These are phyloP conservation scores for Aspidiotus rigidus DNA, from an alignment of 2,888 invertebrate species.

Conservation along the genomic window DNA sequence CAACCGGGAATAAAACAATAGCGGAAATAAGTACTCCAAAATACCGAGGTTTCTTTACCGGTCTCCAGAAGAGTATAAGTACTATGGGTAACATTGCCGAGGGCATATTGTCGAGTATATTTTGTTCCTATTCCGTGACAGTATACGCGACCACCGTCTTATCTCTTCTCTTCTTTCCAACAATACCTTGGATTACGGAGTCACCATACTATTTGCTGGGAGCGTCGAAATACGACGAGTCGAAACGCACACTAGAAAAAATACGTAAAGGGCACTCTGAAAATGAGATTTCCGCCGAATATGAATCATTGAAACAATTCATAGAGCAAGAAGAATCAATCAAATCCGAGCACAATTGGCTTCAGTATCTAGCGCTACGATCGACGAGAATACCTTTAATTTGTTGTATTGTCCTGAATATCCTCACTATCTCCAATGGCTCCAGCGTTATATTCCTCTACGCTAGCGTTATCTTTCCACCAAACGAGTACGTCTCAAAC, in stretches of 20 bases:
- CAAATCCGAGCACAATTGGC: not conserved
- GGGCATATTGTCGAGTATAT: constrained; percentile 1
- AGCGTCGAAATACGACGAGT: not conserved
- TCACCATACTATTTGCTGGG: constrained; percentile 11
- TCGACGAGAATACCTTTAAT: not conserved
- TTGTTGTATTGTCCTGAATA: not conserved
- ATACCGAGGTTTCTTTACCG: constrained; percentile 9
- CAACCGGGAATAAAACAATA: constrained; percentile 6
- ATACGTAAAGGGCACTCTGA: not conserved
- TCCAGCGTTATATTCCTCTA: constrained; percentile 9
- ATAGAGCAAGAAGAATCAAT: not conserved
- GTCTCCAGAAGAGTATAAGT: constrained; percentile 4
- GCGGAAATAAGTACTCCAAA: constrained; percentile 16
- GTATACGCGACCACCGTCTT: not conserved
- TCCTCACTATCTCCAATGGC: constrained; percentile 8
- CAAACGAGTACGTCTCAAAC: constrained; percentile 10
- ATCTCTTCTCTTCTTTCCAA: not conserved
- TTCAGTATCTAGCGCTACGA: not conserved
- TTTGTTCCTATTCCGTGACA: not conserved
- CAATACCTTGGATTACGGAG: constrained; percentile 7
- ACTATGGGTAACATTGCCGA: constrained; percentile 12
- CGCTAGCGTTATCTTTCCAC: constrained; percentile 13
- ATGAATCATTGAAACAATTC: constrained; percentile 4
- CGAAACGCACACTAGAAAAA: not conserved
- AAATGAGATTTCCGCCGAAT: constrained; percentile 5